A percentile compares a stretch with the other conserved stretches of the same genome.
These are phyloP conservation scores for Saturnia pavonia DNA, from an alignment of 2,888 invertebrate genomes.

Conservation along the genomic window DNA sequence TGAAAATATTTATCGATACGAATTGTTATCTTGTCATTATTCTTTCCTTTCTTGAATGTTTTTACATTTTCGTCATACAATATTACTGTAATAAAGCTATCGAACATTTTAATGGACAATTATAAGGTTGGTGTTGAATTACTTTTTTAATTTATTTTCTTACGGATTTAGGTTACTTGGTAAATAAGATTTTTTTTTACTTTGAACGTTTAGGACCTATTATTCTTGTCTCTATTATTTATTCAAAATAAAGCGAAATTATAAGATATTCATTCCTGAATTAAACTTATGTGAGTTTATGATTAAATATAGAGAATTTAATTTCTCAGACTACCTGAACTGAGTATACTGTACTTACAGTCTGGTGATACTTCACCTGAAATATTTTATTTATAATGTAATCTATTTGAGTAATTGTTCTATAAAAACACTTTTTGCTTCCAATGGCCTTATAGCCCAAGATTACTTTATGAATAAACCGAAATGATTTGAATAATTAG, in stretches of 20 bases:
- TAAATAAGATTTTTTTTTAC: background rate
- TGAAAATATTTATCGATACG: slow-evolving; percentile 56
- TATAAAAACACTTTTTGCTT: too few relatives aligned
- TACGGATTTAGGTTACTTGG: background rate
- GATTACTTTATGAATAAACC: background rate
- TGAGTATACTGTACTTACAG: too few relatives aligned
- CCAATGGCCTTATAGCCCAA: too few relatives aligned
- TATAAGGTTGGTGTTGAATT: background rate
- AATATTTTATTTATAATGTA: too few relatives aligned
- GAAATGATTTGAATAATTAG: background rate
- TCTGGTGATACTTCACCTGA: too few relatives aligned
- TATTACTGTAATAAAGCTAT: background rate
- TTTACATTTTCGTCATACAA: slow-evolving; percentile 11
- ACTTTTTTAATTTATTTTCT: background rate
- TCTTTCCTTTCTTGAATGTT: slow-evolving; percentile 12
- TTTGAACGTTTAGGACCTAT: too few relatives aligned
- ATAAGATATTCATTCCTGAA: background rate
- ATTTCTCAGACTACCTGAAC: too few relatives aligned
- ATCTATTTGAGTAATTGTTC: too few relatives aligned
- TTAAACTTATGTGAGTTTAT: too few relatives aligned
- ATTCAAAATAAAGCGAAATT: background rate
- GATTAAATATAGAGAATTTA: too few relatives aligned
- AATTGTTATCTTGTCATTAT: slow-evolving; percentile 36
- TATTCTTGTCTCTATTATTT: too few relatives aligned
- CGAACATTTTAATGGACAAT: background rate